Conservation (phyloP, 1,140 invertebrate genomes). For the Teleopsis dalmanni region DNA sequence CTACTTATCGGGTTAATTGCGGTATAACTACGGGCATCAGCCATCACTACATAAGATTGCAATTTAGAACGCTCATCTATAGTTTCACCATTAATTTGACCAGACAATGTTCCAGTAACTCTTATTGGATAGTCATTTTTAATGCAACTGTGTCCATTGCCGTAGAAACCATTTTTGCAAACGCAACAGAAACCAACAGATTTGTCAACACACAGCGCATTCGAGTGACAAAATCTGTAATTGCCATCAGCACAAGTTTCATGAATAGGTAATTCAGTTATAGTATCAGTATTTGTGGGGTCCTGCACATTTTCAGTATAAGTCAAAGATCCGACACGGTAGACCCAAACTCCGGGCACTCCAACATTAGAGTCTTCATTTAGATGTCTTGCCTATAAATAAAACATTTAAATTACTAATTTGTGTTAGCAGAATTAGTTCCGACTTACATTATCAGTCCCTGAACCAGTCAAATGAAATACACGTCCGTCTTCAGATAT, state of each 20-base stretch:
- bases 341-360: conserved; percentile 76
- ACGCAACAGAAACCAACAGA: conserved; percentile 79
- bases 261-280: conserved; percentile 33
- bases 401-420: conserved; percentile 7
- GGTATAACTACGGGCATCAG: conserved; percentile 83
- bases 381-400: conserved; percentile 55
- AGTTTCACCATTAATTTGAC: conserved; percentile 67
- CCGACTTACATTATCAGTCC: conserved; percentile 68
- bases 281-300: conserved; percentile 55
- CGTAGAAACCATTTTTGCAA: conserved; percentile 73
- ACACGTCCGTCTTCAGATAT: conserved; percentile 69
- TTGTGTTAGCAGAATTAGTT: background rate
- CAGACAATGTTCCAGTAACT: conserved; percentile 76
- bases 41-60: conserved; percentile 85
- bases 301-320: conserved; percentile 54
- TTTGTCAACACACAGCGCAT: conserved; percentile 76
- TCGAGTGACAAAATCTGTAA: conserved; percentile 66
- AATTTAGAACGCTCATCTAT: conserved; percentile 68
- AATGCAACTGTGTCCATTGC: conserved; percentile 85
- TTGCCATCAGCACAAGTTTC: conserved; percentile 51
- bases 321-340: conserved; percentile 62
- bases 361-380: conserved; percentile 65
- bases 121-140: conserved; percentile 71
- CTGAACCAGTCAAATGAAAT: conserved; percentile 70
- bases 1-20: conserved; percentile 73